phyloP scores from a whole-genome alignment of 2,888 invertebrate genomes.

The Tachystola acroxantha region DNA sequence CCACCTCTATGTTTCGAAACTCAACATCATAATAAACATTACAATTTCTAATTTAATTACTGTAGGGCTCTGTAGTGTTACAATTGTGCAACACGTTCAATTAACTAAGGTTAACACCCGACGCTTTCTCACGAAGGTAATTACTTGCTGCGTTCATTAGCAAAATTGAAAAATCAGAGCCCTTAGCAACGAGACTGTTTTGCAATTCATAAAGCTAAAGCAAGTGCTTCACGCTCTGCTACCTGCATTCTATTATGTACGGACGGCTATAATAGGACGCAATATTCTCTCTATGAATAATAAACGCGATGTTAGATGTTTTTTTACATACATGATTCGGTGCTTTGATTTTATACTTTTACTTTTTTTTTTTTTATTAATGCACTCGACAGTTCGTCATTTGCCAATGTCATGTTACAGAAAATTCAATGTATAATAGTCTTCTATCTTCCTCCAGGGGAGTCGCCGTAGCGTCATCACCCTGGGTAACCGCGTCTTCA shows the following conservation, averaged over 20 bases:
- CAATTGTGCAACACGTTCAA: constrained; percentile 1
- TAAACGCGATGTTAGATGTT: too few relatives aligned
- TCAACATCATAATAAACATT: constrained; percentile 1
- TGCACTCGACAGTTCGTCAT: too few relatives aligned
- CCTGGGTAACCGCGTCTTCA: too few relatives aligned
- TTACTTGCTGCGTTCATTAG: constrained; percentile 5
- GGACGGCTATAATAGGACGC: too few relatives aligned
- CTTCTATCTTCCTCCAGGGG: too few relatives aligned
- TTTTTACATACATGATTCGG: too few relatives aligned
- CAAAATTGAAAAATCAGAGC: constrained; percentile 20
- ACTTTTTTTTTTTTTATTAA: too few relatives aligned
- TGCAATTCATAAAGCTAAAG: constrained; percentile 19
- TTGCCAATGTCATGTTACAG: too few relatives aligned
- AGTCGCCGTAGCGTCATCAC: too few relatives aligned
- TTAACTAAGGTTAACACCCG: neutral
- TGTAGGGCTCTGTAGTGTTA: neutral
- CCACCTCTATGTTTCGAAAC: neutral
- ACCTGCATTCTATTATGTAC: constrained; percentile 12
- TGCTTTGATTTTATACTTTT: too few relatives aligned
- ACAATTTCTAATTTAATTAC: constrained; percentile 2
- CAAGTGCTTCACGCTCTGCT: constrained; percentile 14
- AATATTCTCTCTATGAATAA: too few relatives aligned
- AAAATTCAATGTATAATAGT: too few relatives aligned
- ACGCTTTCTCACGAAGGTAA: neutral
- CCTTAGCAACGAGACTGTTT: constrained; percentile 16